Percentiles rank a stretch among this genome's conserved stretches.
phyloP scores from a whole-genome alignment of 2,113 vertebrate genomes.

The Nibea coibor region DNA sequence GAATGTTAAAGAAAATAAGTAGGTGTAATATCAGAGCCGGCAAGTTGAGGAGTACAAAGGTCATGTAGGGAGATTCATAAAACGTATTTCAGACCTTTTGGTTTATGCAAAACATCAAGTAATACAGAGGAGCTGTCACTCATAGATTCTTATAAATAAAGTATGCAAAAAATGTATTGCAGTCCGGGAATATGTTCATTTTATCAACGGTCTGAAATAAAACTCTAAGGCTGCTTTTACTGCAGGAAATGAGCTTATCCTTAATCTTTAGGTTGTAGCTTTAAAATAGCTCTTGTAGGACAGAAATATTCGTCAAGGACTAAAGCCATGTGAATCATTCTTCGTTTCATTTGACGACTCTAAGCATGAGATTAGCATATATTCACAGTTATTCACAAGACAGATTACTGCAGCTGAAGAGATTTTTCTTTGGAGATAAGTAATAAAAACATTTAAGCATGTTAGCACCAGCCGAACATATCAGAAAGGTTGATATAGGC shows the following conservation, averaged over 20 bases:
- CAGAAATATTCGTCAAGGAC: constrained; percentile 14
- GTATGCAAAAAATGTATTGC: not conserved
- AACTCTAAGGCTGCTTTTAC: constrained; percentile 20
- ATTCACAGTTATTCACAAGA: not conserved
- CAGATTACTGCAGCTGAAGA: not conserved
- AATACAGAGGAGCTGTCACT: constrained; percentile 2
- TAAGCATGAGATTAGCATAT: not conserved
- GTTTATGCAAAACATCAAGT: constrained; percentile 3
- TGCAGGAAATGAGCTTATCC: constrained; percentile 14
- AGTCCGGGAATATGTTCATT: constrained; percentile 4
- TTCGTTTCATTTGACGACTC: constrained; percentile 10
- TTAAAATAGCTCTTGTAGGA: constrained; percentile 11
- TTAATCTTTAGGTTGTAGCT: constrained; percentile 23
- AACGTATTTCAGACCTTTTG: not conserved
- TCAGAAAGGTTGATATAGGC: not conserved
- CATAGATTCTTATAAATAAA: not conserved
- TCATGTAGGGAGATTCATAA: constrained; percentile 1
- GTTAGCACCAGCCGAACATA: not conserved
- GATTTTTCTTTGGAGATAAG: not conserved
- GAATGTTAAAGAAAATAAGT: constrained; percentile 1
- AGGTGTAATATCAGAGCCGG: not conserved
- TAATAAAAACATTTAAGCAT: not conserved
- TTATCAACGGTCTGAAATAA: constrained; percentile 31
- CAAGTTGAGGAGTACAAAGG: constrained; percentile 8
- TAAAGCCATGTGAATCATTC: constrained; percentile 9